These are phyloP conservation scores for Bombus consobrinus DNA, from an alignment of 1,140 invertebrate genomes.

Conservation along the genomic window DNA sequence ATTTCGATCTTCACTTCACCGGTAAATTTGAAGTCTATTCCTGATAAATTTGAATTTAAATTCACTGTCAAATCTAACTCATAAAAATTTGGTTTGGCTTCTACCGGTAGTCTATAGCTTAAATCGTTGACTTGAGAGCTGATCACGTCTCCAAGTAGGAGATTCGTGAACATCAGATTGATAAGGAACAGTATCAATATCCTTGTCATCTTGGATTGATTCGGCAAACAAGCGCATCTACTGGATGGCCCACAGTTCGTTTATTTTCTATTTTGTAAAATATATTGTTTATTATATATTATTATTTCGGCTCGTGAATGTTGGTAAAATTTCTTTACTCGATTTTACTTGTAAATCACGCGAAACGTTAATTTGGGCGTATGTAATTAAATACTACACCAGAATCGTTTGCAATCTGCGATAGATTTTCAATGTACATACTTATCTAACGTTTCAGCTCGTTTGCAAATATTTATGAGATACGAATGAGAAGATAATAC, in stretches of 20 bases:
- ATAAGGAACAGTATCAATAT: slow-evolving; percentile 29
- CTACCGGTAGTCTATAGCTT: slow-evolving; percentile 84
- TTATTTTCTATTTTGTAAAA: slow-evolving; percentile 20
- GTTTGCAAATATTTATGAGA: not conserved
- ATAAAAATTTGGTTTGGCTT: slow-evolving; percentile 80
- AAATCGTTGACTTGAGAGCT: not conserved
- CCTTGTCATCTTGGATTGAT: slow-evolving; percentile 31
- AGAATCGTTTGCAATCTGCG: no score
- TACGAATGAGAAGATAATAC: not conserved
- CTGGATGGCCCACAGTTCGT: not conserved
- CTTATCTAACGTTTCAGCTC: not conserved
- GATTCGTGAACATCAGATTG: not conserved
- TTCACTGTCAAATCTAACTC: slow-evolving; percentile 33
- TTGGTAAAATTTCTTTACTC: not conserved
- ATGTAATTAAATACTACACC: no score
- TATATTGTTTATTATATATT: not conserved
- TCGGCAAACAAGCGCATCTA: not conserved
- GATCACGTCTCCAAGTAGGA: not conserved
- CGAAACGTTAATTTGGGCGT: not conserved
- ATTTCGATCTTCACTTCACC: slow-evolving; percentile 56
- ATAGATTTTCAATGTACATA: not conserved
- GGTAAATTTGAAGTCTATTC: slow-evolving; percentile 51
- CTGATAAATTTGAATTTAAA: not conserved
- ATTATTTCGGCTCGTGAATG: not conserved
- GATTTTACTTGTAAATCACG: not conserved